Percentiles rank a stretch among this genome's conserved stretches.
Evolutionary conservation across 2,797 vertebrate species (phyloP).

Genomic region (Sebastes minor): DNA sequence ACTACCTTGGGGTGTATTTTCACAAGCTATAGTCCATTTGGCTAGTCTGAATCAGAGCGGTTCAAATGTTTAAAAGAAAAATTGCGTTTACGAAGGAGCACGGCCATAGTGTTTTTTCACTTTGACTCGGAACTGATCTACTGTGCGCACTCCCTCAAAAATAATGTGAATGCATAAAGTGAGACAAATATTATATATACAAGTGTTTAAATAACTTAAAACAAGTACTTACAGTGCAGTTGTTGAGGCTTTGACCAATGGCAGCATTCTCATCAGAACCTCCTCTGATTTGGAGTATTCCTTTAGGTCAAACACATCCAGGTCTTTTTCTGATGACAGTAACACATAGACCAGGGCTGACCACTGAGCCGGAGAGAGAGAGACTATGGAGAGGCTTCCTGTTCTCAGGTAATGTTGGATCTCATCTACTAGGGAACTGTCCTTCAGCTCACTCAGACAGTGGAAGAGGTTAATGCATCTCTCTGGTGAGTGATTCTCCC

Average conservation of each 20-base stretch:
- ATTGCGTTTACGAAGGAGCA: too few relatives aligned
- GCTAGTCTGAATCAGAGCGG: not conserved
- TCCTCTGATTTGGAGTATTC: conserved; percentile 11
- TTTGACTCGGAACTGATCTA: too few relatives aligned
- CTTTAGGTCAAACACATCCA: conserved; percentile 16
- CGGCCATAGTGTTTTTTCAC: too few relatives aligned
- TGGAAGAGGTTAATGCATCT: conserved; percentile 25
- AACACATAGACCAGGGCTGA: conserved; percentile 18
- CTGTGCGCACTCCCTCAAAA: not conserved
- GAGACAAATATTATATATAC: not conserved
- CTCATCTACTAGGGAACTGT: conserved; percentile 5
- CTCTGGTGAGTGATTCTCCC: conserved; percentile 1
- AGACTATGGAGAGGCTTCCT: not conserved
- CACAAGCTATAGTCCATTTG: not conserved
- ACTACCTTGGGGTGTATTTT: not conserved
- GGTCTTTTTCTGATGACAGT: not conserved
- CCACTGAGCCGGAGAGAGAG: conserved; percentile 2
- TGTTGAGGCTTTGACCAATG: conserved; percentile 18
- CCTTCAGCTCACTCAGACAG: conserved; percentile 24
- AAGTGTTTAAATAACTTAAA: not conserved
- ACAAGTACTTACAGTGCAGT: conserved; percentile 1
- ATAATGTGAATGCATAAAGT: not conserved
- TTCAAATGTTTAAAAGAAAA: too few relatives aligned
- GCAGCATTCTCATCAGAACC: conserved; percentile 12
- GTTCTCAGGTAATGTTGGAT: not conserved